Evolutionary conservation across 2,888 invertebrate genomes (phyloP).

Genomic region (Salticus scenicus): DNA sequence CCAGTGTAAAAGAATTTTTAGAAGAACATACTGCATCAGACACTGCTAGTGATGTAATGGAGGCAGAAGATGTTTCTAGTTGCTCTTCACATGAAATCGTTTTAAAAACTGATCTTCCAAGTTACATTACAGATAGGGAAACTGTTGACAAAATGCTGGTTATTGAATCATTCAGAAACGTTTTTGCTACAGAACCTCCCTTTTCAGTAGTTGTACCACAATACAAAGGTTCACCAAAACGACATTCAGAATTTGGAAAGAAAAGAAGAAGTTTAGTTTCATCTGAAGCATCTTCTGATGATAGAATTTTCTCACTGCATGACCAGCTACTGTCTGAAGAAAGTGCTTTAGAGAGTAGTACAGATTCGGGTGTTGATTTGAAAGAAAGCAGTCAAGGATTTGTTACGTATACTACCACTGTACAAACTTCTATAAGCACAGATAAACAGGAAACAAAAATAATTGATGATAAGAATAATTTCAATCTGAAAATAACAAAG

Average conservation of each 20-base stretch:
- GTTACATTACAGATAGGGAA: background rate
- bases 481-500: background rate
- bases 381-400: constrained; percentile 37
- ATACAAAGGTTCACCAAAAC: background rate
- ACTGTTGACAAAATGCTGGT: constrained; percentile 50
- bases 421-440: background rate
- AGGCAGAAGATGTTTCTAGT: constrained; percentile 24
- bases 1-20: constrained; percentile 52
- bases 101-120: background rate
- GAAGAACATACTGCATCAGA: constrained; percentile 33
- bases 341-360: constrained; percentile 64
- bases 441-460: too few species aligned
- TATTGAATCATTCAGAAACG: constrained; percentile 58
- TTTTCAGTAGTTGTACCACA: constrained; percentile 44
- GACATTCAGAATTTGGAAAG: constrained; percentile 16
- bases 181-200: constrained; percentile 55
- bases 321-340: constrained; percentile 59
- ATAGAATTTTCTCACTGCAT: constrained; percentile 41
- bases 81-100: constrained; percentile 19
- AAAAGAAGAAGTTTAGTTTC: constrained; percentile 13
- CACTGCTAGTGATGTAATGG: constrained; percentile 4
- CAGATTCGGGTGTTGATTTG: constrained; percentile 57
- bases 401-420: background rate
- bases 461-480: too few species aligned
- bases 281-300: constrained; percentile 24